phyloP scores from a whole-genome alignment of 2,888 invertebrate species.

The Mimachlamys varia region DNA sequence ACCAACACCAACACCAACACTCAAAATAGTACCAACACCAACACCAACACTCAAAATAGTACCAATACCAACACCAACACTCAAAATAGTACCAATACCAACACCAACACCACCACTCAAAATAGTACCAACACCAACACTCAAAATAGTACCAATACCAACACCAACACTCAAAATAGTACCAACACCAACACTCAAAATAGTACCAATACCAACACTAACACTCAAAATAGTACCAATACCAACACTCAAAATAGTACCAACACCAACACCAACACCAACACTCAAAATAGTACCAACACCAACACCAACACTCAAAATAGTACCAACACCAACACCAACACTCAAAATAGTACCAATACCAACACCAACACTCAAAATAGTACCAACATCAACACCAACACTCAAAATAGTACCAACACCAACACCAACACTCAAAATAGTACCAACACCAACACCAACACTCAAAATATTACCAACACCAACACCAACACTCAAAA shows the following conservation, averaged over 20 bases:
- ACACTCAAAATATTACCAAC: too few relatives aligned
- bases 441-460: too few relatives aligned
- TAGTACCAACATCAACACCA: too few relatives aligned
- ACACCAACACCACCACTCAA: neutral
- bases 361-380: too few relatives aligned
- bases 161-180: neutral
- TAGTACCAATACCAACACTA: neutral
- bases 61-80: neutral
- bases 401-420: neutral
- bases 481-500: too few relatives aligned
- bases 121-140: neutral
- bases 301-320: neutral
- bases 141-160: neutral
- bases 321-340: neutral
- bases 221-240: neutral
- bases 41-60: neutral
- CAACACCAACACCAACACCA: neutral
- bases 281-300: neutral
- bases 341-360: too few relatives aligned
- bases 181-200: neutral
- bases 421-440: neutral
- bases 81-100: neutral
- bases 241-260: neutral
- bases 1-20: neutral
- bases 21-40: neutral